Conservation (phyloP, 2,797 vertebrate genomes). For the Malacoraja senta region DNA sequence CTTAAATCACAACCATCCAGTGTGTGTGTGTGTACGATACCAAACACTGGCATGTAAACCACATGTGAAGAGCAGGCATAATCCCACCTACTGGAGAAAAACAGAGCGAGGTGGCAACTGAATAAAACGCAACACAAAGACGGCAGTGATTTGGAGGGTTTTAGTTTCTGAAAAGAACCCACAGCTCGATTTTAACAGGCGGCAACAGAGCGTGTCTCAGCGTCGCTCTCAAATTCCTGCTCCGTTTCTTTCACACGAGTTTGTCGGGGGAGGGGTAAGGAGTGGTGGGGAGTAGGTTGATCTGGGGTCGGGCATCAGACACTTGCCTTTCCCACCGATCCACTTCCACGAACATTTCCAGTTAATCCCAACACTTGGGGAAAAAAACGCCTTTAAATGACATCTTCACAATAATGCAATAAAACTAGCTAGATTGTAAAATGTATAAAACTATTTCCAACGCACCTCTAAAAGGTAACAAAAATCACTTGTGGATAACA, state of each 20-base stretch:
- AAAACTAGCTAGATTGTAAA: not conserved
- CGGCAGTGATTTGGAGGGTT: not conserved
- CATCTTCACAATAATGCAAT: not conserved
- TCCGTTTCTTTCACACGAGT: not conserved
- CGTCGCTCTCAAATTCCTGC: not conserved
- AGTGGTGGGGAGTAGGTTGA: not conserved
- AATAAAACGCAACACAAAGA: slow-evolving; percentile 13
- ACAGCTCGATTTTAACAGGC: not conserved
- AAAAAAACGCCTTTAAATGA: not conserved
- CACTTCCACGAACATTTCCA: not conserved
- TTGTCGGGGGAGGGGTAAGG: not conserved
- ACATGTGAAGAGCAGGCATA: slow-evolving; percentile 1
- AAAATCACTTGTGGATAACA: slow-evolving; percentile 30
- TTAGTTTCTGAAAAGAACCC: not conserved
- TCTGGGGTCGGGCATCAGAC: not conserved
- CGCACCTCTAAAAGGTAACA: not conserved
- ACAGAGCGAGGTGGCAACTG: slow-evolving; percentile 3
- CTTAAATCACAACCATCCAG: slow-evolving; percentile 29
- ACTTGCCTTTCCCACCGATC: not conserved
- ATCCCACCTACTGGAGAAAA: slow-evolving; percentile 26
- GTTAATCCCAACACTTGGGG: not conserved
- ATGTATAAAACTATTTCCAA: slow-evolving; percentile 12
- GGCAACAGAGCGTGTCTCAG: not conserved
- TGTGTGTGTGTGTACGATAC: not conserved
- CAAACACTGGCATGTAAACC: not conserved